These are phyloP conservation scores for Hippocampus mohnikei DNA, from an alignment of 2,113 vertebrate genomes.

Conservation along the genomic window DNA sequence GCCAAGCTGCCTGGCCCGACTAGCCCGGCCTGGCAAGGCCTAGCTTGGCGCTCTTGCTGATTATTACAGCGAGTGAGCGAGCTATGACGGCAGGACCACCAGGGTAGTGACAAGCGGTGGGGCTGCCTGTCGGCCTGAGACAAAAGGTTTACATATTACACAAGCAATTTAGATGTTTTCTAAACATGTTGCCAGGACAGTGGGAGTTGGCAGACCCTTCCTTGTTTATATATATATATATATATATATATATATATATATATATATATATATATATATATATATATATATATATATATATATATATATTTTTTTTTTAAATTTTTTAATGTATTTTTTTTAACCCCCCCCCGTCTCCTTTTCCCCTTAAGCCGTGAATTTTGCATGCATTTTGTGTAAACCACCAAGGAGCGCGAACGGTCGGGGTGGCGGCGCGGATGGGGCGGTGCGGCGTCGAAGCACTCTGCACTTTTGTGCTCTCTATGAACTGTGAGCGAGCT, in stretches of 20 bases:
- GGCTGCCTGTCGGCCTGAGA: constrained; percentile 86
- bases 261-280: constrained; percentile 76
- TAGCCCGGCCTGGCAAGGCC: constrained; percentile 30
- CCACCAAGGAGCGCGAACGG: constrained; percentile 33
- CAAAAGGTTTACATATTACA: constrained; percentile 98
- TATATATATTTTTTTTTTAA: no score
- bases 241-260: constrained; percentile 74
- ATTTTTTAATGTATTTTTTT: no score
- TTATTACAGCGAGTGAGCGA: constrained; percentile 7
- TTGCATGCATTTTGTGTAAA: constrained; percentile 78
- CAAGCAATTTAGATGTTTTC: constrained; percentile 98
- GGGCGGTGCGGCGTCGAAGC: constrained; percentile 74
- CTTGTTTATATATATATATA: constrained; percentile 78
- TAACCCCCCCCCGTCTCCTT: not conserved
- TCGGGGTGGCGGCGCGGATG: constrained; percentile 25
- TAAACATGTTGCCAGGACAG: constrained; percentile 98
- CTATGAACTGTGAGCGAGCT: constrained; percentile 89
- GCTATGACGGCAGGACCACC: constrained; percentile 92
- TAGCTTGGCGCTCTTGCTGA: constrained; percentile 42
- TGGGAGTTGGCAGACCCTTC: constrained; percentile 87
- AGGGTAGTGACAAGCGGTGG: constrained; percentile 88
- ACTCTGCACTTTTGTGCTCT: constrained; percentile 89
- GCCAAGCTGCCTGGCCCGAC: constrained; percentile 49
- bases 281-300: constrained; percentile 74
- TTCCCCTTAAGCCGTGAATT: constrained; percentile 50